A percentile compares a stretch with the other conserved stretches of the same genome.
These are phyloP conservation scores for Drosophila miranda DNA, from an alignment of 1,140 invertebrate species.

Conservation along the genomic window DNA sequence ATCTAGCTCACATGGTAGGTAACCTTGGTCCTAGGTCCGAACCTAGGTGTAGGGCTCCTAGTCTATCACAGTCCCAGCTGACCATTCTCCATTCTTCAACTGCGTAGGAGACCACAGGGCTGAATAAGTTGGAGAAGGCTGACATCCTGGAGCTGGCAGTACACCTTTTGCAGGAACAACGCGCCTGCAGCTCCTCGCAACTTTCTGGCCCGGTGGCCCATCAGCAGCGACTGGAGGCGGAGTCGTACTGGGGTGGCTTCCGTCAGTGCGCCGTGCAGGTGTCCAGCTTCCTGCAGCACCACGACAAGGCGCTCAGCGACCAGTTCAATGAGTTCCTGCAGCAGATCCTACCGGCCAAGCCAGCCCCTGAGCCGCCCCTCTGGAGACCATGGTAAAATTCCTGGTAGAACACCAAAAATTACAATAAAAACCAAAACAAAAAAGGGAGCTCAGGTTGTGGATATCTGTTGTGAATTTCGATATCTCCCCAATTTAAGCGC, in stretches of 20 bases:
- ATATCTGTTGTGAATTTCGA: too few species aligned
- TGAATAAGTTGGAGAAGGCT: slow-evolving; percentile 94
- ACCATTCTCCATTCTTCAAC: too few species aligned
- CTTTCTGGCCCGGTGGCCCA: too few species aligned
- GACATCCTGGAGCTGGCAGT: slow-evolving; percentile 94
- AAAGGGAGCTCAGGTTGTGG: too few species aligned
- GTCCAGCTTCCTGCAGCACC: slow-evolving; percentile 6
- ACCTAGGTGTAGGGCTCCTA: too few species aligned
- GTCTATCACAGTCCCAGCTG: too few species aligned
- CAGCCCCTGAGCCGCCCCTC: neutral
- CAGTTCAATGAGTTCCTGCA: slow-evolving; percentile 9
- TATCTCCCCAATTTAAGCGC: neutral
- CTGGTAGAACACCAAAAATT: slow-evolving; percentile 10
- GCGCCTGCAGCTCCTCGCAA: slow-evolving; percentile 70
- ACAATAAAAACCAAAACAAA: too few species aligned
- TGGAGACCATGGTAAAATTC: slow-evolving; percentile 42
- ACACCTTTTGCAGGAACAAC: slow-evolving; percentile 88
- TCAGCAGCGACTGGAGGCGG: slow-evolving; percentile 5
- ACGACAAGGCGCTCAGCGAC: neutral
- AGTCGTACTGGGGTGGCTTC: slow-evolving; percentile 26
- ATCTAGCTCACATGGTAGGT: slow-evolving; percentile 85
- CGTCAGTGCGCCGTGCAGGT: slow-evolving; percentile 33
- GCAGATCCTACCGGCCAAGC: slow-evolving; percentile 5
- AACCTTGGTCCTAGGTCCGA: neutral
- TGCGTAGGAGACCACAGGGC: slow-evolving; percentile 86